phyloP scores from a whole-genome alignment of 2,113 vertebrate species.

The Panthera uncia region DNA sequence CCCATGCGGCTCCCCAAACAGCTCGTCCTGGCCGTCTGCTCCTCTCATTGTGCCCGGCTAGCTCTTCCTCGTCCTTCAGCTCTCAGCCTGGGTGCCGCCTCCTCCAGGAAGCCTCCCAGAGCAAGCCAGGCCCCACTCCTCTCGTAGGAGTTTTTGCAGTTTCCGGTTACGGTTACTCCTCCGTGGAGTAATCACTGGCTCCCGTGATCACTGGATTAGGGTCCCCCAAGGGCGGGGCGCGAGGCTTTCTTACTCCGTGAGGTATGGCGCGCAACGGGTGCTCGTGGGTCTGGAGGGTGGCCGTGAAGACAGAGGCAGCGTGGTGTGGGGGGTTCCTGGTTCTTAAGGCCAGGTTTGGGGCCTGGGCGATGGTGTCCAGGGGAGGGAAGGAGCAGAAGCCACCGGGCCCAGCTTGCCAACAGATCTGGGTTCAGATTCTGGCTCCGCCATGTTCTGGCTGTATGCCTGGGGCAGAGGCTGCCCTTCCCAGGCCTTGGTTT shows the following conservation, averaged over 20 bases:
- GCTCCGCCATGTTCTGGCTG: rapidly evolving
- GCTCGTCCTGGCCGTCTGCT: background rate
- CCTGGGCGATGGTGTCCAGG: background rate
- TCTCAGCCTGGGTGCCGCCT: background rate
- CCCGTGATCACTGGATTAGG: too few relatives aligned
- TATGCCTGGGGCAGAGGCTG: too few relatives aligned
- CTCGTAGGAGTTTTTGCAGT: background rate
- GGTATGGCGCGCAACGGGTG: rapidly evolving
- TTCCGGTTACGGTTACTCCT: background rate
- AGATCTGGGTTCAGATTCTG: background rate
- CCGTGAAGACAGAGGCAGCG: too few relatives aligned
- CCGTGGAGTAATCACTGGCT: rapidly evolving
- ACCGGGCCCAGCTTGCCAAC: background rate
- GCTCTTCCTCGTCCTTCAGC: too few relatives aligned
- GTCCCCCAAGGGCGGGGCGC: background rate
- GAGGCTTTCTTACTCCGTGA: background rate
- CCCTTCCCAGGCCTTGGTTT: background rate
- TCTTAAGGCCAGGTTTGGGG: background rate
- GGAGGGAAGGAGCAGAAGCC: background rate
- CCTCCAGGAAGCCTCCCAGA: background rate
- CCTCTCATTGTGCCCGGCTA: background rate
- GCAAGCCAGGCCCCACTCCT: too few relatives aligned
- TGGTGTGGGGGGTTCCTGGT: background rate
- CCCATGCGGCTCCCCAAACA: too few relatives aligned
- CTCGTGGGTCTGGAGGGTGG: background rate